These are phyloP conservation scores for Lasioglossum leucozonium DNA, from an alignment of 2,888 invertebrate species.

Conservation along the genomic window DNA sequence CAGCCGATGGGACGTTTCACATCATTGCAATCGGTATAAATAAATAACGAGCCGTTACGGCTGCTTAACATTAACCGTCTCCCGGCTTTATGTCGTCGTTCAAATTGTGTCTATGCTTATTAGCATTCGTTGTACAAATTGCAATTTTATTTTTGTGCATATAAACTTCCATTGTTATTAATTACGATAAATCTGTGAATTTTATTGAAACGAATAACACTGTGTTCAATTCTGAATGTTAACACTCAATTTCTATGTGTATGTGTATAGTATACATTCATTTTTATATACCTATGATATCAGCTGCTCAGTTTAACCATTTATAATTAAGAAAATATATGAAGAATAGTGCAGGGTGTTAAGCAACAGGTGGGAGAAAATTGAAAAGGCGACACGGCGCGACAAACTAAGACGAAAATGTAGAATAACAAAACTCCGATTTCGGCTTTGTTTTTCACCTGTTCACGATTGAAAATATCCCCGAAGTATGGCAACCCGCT, in stretches of 20 bases:
- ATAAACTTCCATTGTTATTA: not conserved
- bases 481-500: not conserved
- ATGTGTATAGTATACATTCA: no score
- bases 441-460: not conserved
- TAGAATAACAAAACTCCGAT: not conserved
- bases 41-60: not conserved
- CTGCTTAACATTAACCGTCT: not conserved
- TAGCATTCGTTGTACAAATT: no score
- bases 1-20: not conserved
- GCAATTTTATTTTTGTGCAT: no score
- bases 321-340: not conserved
- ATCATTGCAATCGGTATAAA: conserved; percentile 29
- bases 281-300: no score
- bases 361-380: not conserved
- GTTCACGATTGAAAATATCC: not conserved
- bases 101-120: no score
- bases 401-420: not conserved
- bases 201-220: no score
- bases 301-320: not conserved
- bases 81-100: not conserved
- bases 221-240: no score
- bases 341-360: not conserved
- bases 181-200: no score
- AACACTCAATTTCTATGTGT: no score
- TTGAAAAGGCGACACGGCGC: not conserved